phyloP scores from a whole-genome alignment of 2,113 vertebrate genomes.

The Daubentonia madagascariensis region DNA sequence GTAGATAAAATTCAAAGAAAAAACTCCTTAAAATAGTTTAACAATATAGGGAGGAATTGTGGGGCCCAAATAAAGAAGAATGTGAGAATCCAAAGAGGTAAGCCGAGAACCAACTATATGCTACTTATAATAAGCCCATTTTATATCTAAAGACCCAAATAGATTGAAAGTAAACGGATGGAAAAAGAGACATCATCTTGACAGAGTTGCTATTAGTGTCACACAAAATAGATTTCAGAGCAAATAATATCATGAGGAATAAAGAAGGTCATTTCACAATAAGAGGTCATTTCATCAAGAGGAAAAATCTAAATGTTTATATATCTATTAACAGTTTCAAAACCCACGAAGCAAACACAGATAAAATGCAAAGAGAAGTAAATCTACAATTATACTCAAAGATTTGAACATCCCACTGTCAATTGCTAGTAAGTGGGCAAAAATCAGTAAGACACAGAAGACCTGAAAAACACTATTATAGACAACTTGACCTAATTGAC shows the following conservation, averaged over 20 bases:
- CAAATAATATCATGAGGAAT: too few species aligned
- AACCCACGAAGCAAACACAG: background rate
- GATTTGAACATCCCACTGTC: background rate
- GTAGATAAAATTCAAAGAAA: background rate
- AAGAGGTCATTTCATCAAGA: too few species aligned
- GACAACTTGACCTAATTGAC: too few species aligned
- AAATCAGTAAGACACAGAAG: background rate
- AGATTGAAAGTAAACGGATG: background rate
- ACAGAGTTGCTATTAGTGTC: background rate
- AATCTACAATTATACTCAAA: background rate
- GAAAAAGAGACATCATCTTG: background rate
- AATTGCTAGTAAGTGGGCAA: background rate
- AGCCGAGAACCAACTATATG: background rate
- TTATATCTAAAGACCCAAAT: background rate
- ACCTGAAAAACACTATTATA: background rate
- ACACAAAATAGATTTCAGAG: background rate
- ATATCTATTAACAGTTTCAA: background rate
- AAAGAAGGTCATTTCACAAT: too few species aligned
- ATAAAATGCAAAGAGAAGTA: background rate
- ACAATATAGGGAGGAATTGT: background rate
- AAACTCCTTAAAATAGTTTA: background rate
- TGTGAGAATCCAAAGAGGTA: background rate
- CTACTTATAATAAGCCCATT: background rate
- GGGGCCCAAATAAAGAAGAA: background rate
- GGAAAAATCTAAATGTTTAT: background rate